Percentiles rank a stretch among this genome's conserved stretches.
phyloP scores from a whole-genome alignment of 2,888 invertebrate species.

The Argynnis bischoffii region DNA sequence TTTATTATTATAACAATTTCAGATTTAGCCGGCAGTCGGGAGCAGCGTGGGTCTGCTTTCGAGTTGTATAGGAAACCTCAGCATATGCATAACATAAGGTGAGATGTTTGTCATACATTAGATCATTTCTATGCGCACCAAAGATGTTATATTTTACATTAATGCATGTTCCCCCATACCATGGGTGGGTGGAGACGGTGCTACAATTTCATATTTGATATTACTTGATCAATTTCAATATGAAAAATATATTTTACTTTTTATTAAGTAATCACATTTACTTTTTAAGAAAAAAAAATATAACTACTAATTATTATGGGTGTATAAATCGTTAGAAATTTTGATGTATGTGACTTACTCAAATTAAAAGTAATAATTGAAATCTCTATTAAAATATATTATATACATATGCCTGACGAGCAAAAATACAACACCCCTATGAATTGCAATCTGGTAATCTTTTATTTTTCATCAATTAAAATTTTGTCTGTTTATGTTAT shows the following conservation, averaged over 20 bases:
- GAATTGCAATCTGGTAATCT: no score
- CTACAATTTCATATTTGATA: neutral
- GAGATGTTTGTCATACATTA: conserved; percentile 50
- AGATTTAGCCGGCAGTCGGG: conserved; percentile 92
- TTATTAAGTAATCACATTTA: no score
- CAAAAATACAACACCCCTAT: no score
- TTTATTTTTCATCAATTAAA: no score
- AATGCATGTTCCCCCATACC: conserved; percentile 25
- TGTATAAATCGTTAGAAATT: no score
- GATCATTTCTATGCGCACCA: conserved; percentile 31
- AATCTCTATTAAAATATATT: no score
- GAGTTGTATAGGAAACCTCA: conserved; percentile 96
- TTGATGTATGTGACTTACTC: no score
- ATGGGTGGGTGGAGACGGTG: conserved; percentile 11
- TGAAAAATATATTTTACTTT: neutral
- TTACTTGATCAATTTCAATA: neutral
- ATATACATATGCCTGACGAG: no score
- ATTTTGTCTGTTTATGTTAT: no score
- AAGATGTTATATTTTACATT: conserved; percentile 1
- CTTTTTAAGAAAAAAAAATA: no score
- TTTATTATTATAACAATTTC: conserved; percentile 28
- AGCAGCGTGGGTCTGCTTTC: conserved; percentile 96
- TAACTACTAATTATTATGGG: no score
- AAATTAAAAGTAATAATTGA: no score
- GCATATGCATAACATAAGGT: conserved; percentile 92